Conservation (phyloP, 2,888 invertebrate genomes). For the Rhaphigaster nebulosa region DNA sequence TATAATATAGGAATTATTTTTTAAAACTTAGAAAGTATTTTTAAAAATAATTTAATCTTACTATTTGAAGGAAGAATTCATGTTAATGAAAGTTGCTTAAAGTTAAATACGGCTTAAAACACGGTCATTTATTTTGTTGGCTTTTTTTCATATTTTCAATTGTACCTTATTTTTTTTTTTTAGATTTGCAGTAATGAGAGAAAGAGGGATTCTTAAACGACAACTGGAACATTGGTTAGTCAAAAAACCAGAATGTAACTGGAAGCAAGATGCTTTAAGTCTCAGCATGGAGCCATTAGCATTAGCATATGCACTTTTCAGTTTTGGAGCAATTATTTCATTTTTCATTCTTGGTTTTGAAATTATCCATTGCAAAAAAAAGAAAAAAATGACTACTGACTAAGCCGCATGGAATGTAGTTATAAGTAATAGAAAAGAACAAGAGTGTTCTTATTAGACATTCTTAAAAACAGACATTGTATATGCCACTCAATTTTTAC, state of each 20-base stretch:
- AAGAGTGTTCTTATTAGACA: not conserved
- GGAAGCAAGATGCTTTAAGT: conserved; percentile 62
- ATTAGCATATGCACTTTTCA: conserved; percentile 63
- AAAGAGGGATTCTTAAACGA: conserved; percentile 63
- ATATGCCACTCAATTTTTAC: too few relatives aligned
- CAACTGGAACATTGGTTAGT: conserved; percentile 63
- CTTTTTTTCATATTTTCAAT: not conserved
- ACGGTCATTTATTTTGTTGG: not conserved
- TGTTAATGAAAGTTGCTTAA: not conserved
- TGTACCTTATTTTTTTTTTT: not conserved
- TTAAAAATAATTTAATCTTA: too few relatives aligned
- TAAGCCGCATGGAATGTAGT: not conserved
- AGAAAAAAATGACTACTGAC: not conserved
- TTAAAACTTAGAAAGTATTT: too few relatives aligned
- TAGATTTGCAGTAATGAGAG: conserved; percentile 64
- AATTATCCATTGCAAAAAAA: conserved; percentile 39
- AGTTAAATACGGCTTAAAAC: not conserved
- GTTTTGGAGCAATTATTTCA: conserved; percentile 60
- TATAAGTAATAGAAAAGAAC: not conserved
- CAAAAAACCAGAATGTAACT: conserved; percentile 64
- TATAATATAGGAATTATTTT: too few relatives aligned
- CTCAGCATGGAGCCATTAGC: conserved; percentile 64
- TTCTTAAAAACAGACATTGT: too few relatives aligned
- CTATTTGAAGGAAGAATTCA: not conserved
- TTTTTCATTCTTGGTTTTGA: conserved; percentile 58